Evolutionary conservation across 2,888 invertebrate genomes (phyloP), one percentile per base, ranked within the genome.

Genomic region (Leucophenga maculata): DNA sequence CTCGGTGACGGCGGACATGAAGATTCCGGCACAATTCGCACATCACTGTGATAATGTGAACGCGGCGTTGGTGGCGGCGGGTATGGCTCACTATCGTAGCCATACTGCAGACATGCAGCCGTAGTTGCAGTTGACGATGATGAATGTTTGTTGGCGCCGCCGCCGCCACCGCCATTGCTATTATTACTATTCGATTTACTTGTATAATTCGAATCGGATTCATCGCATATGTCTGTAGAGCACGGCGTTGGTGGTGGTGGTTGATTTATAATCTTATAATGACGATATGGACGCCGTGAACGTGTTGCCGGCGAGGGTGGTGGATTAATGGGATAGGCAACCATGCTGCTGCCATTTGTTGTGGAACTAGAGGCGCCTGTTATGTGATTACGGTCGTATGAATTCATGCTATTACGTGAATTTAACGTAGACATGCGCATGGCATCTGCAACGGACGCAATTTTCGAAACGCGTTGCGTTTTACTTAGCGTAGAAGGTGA

Each of bases 221-320:
- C 96, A 87, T 96, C 95, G 82, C 96, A 97, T 76, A 97, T 95
- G 78, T 97, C 97, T 46, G 97, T 97, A 76, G 96, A 96, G 85
- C 97, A 97, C 0, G 97, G 97, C 22, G 97, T 97, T 13, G 97
- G 97, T 31, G 97, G 97, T 8, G 97, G 97, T 0, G 96, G 95
- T 87, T 94, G 94, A 89, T 93, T 93, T 73, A 94, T 94, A 75
- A 92, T 90, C 77, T 92, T 89, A 87, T 94, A 94, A 88, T 95
- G 93, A 31, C 94, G 90, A 88, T 94, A 94, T 1, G 95, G 93
- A 70, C 93, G 91, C 68, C 94, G 93, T 83, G 91, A 92, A 0
- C 95, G 94, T 0, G 94, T 93, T 14, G 96, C 96, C 0, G 97
- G 97, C 86, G 94, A 94, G 2, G 97, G 97, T 16, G 97, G 97